phyloP scores from a whole-genome alignment of 1,140 invertebrate genomes.

The Bombus soroeensis region DNA sequence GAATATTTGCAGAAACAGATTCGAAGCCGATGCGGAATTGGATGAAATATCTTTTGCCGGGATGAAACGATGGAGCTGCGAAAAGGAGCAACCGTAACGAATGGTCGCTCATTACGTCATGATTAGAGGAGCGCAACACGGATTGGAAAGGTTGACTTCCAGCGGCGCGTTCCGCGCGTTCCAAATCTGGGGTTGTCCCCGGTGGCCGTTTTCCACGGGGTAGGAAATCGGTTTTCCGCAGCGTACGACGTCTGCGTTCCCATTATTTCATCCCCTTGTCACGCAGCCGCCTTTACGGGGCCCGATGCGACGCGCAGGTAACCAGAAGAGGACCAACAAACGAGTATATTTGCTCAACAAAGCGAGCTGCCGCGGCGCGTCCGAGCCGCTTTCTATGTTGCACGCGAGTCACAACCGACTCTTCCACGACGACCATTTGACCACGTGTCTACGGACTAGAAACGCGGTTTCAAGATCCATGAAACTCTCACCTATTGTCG shows the following conservation, averaged over 20 bases:
- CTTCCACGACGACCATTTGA: neutral
- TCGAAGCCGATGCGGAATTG: too few relatives aligned
- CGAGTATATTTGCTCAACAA: conserved; percentile 72
- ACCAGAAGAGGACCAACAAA: conserved; percentile 70
- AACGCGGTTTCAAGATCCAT: neutral
- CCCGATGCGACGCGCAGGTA: conserved; percentile 21
- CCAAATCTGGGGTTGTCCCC: neutral
- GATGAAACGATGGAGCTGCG: neutral
- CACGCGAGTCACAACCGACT: neutral
- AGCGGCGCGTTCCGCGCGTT: conserved; percentile 18
- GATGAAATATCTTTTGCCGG: neutral
- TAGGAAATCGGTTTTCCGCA: conserved; percentile 41
- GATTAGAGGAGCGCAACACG: conserved; percentile 28
- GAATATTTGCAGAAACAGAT: too few relatives aligned
- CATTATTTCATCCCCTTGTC: conserved; percentile 50
- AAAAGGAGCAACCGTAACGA: conserved; percentile 18
- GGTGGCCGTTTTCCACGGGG: conserved; percentile 19
- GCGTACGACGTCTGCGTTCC: conserved; percentile 3
- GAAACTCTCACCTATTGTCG: neutral
- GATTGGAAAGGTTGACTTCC: conserved; percentile 13
- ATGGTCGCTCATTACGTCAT: conserved; percentile 59
- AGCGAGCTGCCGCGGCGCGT: neutral
- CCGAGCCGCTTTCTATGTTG: neutral
- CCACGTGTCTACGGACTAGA: conserved; percentile 6
- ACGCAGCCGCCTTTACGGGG: conserved; percentile 10